phyloP scores from a whole-genome alignment of 2,113 vertebrate genomes.

The Stictonetta naevosa region DNA sequence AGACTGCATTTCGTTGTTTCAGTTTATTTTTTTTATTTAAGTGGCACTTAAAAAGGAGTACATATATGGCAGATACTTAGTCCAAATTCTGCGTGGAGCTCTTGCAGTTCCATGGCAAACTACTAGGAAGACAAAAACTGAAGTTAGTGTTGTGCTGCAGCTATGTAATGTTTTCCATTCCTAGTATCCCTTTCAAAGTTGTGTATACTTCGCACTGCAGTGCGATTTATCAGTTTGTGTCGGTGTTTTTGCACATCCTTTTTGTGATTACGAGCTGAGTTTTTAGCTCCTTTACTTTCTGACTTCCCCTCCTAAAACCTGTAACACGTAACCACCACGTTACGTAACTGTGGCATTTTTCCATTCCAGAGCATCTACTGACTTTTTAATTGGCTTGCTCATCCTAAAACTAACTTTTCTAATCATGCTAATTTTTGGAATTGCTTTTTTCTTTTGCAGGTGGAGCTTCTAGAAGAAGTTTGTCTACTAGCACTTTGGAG shows the following conservation, averaged over 20 bases:
- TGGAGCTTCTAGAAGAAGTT: slow-evolving; percentile 40
- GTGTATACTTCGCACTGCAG: background rate
- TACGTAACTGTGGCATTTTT: background rate
- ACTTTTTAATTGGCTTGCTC: background rate
- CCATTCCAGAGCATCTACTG: background rate
- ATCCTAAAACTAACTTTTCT: background rate
- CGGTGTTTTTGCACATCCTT: background rate
- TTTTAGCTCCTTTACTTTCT: background rate
- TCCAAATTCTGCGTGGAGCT: background rate
- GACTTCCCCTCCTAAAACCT: background rate
- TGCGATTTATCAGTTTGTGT: background rate
- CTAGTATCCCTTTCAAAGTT: background rate
- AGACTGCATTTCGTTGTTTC: background rate
- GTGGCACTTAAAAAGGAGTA: background rate
- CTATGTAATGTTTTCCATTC: background rate
- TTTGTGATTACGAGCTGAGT: background rate
- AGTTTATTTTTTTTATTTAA: background rate
- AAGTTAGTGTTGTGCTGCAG: background rate
- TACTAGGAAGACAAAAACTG: background rate
- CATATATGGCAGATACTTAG: background rate
- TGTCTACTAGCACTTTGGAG: slow-evolving; percentile 27
- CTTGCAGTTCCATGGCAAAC: background rate
- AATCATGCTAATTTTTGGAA: background rate
- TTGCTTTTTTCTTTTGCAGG: slow-evolving; percentile 66
- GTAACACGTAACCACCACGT: background rate